Conservation (phyloP, 2,888 invertebrate genomes). For the Furcula furcula region DNA sequence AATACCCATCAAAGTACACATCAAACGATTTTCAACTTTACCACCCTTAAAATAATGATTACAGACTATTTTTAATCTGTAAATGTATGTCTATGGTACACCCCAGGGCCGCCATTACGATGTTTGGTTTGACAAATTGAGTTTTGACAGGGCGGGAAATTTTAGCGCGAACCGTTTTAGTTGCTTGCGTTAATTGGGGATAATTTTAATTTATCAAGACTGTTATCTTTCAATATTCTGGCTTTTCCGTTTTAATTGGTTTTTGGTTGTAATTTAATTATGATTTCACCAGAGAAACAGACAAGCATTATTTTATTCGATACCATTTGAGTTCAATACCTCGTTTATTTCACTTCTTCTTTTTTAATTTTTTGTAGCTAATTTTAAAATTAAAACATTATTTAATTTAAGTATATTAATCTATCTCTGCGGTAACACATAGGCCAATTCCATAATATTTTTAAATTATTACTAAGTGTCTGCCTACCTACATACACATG, state of each 20-base stretch:
- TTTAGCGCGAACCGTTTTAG: conserved; percentile 55
- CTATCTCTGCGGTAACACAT: no score
- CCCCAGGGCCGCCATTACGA: conserved; percentile 59
- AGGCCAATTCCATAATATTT: no score
- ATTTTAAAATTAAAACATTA: no score
- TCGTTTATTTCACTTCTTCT: no score
- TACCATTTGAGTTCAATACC: no score
- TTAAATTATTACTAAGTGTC: no score
- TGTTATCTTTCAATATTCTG: conserved; percentile 38
- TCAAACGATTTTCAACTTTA: conserved; percentile 56
- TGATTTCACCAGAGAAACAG: no score
- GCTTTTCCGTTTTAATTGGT: conserved; percentile 24
- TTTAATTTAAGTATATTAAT: no score
- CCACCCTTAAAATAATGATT: conserved; percentile 40
- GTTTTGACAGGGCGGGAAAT: conserved; percentile 76
- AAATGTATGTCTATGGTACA: conserved; percentile 39
- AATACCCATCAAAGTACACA: conserved; percentile 24
- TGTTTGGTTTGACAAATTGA: conserved; percentile 79
- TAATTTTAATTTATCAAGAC: conserved; percentile 48
- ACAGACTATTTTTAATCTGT: conserved; percentile 26
- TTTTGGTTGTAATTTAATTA: conserved; percentile 20
- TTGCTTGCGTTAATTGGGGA: conserved; percentile 49
- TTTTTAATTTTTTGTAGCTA: no score
- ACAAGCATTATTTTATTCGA: no score
- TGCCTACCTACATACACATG: no score